Base-by-base conservation (phyloP, 2,888 invertebrate species). In the Seira musarum region DNA sequence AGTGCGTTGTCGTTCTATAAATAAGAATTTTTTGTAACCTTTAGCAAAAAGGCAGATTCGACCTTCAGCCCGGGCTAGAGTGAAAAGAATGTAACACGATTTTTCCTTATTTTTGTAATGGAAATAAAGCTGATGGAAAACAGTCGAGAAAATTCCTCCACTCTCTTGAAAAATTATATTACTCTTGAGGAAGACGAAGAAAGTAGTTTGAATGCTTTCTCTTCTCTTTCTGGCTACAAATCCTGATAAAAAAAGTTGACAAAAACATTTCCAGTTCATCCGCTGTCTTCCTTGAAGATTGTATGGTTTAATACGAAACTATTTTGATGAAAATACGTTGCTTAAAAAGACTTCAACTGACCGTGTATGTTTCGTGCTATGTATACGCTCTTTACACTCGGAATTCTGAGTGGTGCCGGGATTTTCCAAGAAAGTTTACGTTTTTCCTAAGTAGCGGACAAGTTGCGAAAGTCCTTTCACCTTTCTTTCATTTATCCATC, bases 161-260 rank as follows among this genome's bases (percentile, higher is more conserved):
- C 40, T 68, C n/a, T n/a, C n/a, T 75, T 61, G 67, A 75, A 57
- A 35, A 46, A 75, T 75, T 60, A 46, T 66, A 66, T 66, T 65
- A 19, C 57, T 53, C n/a, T 57, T 13, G 40, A 40, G 40, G 13
- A 13, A 40, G 40, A 40, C 5, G 13, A 40, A 40, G 40, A 40
- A 40, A 40, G 40, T 40, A 8, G 40, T 40, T n/a, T n/a, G n/a
- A n/a, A n/a, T n/a, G n/a, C n/a, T n/a, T n/a, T n/a, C n/a, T n/a
- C n/a, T n/a, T 0, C 49, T 22, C 35, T 8, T 6, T 2, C 63
- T 64, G 5, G 30, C 64, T 30, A 17, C 49, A n/a, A 49, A 13
- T 46, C 1, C 2, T n/a, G 35, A 1, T 22, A 66, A 40, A 21
- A 40, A 19, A 40, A 40, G n/a, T 5, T 21, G 46, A 6, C 67